Base-by-base conservation (phyloP, 2,888 invertebrate genomes). In the Stratiomys singularior region DNA sequence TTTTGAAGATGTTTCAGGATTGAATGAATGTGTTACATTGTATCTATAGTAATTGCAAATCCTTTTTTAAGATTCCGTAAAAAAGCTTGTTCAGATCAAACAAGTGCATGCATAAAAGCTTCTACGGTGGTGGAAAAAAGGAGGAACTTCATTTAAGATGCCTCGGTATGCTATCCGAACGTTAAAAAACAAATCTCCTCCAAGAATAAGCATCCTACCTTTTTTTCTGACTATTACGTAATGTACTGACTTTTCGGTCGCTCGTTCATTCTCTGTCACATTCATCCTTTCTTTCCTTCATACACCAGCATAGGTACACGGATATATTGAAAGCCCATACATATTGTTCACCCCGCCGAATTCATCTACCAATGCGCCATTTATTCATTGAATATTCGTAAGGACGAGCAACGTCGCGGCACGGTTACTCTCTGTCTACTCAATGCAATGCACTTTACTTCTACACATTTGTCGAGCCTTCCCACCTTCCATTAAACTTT, bases 181-280 rank as follows among this genome's bases (percentile, higher is more conserved):
- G n/a, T n/a, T n/a, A n/a, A n/a, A n/a, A n/a, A n/a, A n/a, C n/a
- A n/a, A n/a, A n/a, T n/a, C n/a, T n/a, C n/a, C n/a, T n/a, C n/a
- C n/a, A 52, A 52, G 15, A 5, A 1, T 52, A 18, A 18, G 18
- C 52, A 52, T 52, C 18, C 52, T 52, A 4, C 52, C 15, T 52
- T 52, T 60, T 60, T 25, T 60, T 23, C 11, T n/a, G n/a, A 23
- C 21, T 60, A 21, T 60, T 60, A 60, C 60, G 60, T 60, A 60
- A 60, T 60, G 60, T 25, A 64, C 1, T 1, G n/a, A 15, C 30
- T 21, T 64, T 25, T 27, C 28, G 64, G 30, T 23, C 23, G 5
- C 7, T 25, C 18, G 7, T 11, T 28, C 64, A 9, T 28, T 37
- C 28, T 9, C 28, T 25, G 9, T 15, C 64, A 30, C 28, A 30